Base-by-base conservation (phyloP, 1,140 invertebrate species). In the Diprion similis region DNA sequence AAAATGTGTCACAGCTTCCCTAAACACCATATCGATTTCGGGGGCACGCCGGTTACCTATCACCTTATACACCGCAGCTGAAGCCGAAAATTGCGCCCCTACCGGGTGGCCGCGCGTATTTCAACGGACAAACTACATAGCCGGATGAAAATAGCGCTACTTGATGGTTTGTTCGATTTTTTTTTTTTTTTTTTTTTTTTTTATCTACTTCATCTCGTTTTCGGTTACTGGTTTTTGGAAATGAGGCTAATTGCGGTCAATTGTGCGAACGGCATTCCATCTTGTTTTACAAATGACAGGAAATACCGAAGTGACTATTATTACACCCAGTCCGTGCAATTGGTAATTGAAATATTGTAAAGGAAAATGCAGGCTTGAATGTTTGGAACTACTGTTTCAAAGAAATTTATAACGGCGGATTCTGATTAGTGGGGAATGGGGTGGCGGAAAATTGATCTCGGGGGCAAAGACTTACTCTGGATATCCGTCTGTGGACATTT, bases 11-110 rank as follows among this genome's bases (percentile, higher is more conserved):
- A 59, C 51, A 59, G 51, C 51, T 59, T 59, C 51, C 73, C 76
- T 81, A 80, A 82, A 81, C 75, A 78, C 75, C 78, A 80, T 82
- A 82, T 83, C 71, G 79, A 83, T 83, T 80, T 80, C 74, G 71
- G 73, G 68, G 37, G 46, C 71, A 71, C 78, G 76, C 73, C 76
- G 72, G 75, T 78, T 78, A 79, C 76, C 73, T 71, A 72, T 75
- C 77, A 68, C 73, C 74, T 70, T 37, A 37, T 37, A 37, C 24
- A 37, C 24, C 24, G 24, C 24, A 37, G 72, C 59, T 71, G n/a
- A 68, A 17, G 48, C n/a, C 47, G 48, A 71, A 68, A 51, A 66
- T 70, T 70, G 66, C 65, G 64, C 24, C 24, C 46, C 11, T 46
- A 48, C 15, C n/a, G 59, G 13, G 66, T 65, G 19, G 17, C 10